phyloP scores from a whole-genome alignment of 2,797 vertebrate genomes.

The Rhabdophis nuchalis region DNA sequence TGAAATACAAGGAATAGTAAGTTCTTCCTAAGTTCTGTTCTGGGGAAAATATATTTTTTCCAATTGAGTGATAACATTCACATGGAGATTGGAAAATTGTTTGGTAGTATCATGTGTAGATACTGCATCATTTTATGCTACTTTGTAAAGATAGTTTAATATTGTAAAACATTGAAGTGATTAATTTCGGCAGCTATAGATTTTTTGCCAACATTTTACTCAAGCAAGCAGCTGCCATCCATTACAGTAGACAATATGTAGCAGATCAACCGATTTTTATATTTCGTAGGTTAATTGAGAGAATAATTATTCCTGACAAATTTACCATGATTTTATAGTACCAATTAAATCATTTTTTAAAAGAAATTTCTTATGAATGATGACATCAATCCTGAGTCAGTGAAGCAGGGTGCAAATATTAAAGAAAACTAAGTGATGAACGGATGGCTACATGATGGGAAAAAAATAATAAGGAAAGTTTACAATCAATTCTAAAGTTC shows the following conservation, averaged over 20 bases:
- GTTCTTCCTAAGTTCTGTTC: not conserved
- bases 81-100: not conserved
- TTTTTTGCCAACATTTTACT: not conserved
- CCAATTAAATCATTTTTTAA: not conserved
- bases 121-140: not conserved
- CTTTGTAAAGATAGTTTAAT: not conserved
- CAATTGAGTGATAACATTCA: not conserved
- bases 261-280: conserved; percentile 5
- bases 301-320: conserved; percentile 20
- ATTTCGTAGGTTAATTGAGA: conserved; percentile 2
- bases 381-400: not conserved
- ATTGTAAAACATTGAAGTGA: not conserved
- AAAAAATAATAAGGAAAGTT: not conserved
- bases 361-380: not conserved
- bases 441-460: not conserved
- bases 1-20: not conserved
- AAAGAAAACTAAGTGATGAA: not conserved
- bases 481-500: not conserved
- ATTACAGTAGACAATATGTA: not conserved
- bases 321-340: conserved; percentile 3
- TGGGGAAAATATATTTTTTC: not conserved
- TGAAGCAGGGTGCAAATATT: not conserved
- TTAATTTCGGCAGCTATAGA: not conserved
- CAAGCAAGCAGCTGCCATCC: conserved; percentile 5
- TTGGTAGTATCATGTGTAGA: not conserved